Percentiles rank a stretch among this genome's conserved stretches.
Evolutionary conservation across 1,140 invertebrate genomes (phyloP).

Genomic region (Ceratoteleas bidentatus): DNA sequence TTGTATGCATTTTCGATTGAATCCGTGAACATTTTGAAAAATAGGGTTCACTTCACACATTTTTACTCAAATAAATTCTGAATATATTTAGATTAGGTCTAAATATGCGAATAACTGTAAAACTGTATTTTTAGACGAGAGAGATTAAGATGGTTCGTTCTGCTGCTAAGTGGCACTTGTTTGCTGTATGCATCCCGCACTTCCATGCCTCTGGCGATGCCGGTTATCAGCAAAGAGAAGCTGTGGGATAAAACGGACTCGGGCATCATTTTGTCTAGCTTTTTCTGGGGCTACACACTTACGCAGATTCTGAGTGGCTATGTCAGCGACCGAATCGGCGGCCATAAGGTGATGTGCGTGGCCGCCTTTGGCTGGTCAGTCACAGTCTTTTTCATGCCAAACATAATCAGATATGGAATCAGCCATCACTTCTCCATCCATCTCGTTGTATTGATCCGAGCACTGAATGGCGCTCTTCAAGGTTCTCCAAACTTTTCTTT

Average conservation of each 20-base stretch:
- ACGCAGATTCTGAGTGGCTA: slow-evolving; percentile 89
- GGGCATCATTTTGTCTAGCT: slow-evolving; percentile 87
- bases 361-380: slow-evolving; percentile 86
- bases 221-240: slow-evolving; percentile 85
- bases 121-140: slow-evolving; percentile 75
- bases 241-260: slow-evolving; percentile 88
- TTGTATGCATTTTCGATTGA: too few species aligned
- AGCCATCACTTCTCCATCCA: slow-evolving; percentile 82
- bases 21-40: too few species aligned
- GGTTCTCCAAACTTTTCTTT: too few species aligned
- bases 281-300: slow-evolving; percentile 90
- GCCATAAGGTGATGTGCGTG: slow-evolving; percentile 85
- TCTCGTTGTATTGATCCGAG: slow-evolving; percentile 84
- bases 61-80: too few species aligned
- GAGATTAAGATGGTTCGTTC: slow-evolving; percentile 84
- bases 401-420: slow-evolving; percentile 84
- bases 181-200: slow-evolving; percentile 86
- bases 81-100: too few species aligned
- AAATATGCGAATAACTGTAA: too few species aligned
- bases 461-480: slow-evolving; percentile 87
- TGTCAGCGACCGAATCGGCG: slow-evolving; percentile 86
- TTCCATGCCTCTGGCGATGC: slow-evolving; percentile 85
- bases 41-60: too few species aligned
- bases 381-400: slow-evolving; percentile 86
- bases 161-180: slow-evolving; percentile 85